A percentile compares a stretch with the other conserved stretches of the same genome.
Evolutionary conservation across 2,113 vertebrate species (phyloP).

Genomic region (Candoia aspera): DNA sequence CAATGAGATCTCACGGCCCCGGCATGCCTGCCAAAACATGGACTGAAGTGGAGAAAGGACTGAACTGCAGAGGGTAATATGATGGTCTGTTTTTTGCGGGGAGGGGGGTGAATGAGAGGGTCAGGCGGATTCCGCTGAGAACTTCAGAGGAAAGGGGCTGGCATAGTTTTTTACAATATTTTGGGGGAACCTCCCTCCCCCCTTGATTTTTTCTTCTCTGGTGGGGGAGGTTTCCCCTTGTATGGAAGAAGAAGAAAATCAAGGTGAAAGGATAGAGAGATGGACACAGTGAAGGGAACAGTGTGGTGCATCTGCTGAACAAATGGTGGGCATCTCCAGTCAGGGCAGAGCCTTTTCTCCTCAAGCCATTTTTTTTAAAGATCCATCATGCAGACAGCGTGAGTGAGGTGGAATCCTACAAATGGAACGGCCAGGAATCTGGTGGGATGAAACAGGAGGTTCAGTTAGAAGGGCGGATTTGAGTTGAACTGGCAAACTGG

Average conservation of each 20-base stretch:
- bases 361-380: neutral
- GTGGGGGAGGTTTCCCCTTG: neutral
- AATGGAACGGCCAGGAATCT: neutral
- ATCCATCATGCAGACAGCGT: neutral
- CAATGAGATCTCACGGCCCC: rapidly evolving
- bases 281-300: neutral
- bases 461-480: neutral
- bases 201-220: neutral
- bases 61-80: neutral
- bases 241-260: neutral
- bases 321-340: neutral
- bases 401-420: neutral
- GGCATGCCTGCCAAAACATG: neutral
- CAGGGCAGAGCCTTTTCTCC: no score
- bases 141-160: no score
- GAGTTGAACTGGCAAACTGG: neutral
- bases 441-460: neutral
- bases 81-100: neutral
- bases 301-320: no score
- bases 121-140: neutral
- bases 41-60: neutral
- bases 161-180: neutral
- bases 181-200: neutral
- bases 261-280: neutral
- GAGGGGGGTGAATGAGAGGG: neutral